phyloP scores from a whole-genome alignment of 2,888 invertebrate genomes.

The Drosophila mayaguana region DNA sequence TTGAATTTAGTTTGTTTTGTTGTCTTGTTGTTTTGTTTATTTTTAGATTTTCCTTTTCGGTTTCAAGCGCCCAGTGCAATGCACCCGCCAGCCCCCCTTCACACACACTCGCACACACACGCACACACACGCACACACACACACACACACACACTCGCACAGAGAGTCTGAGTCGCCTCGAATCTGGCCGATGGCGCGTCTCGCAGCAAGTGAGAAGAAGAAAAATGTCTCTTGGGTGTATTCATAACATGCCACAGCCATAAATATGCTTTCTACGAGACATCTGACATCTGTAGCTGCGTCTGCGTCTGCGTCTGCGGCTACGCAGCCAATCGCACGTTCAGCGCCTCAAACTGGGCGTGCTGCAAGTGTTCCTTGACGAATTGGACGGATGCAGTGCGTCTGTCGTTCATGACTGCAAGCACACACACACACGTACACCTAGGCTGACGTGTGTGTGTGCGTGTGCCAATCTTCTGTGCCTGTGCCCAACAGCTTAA shows the following conservation, averaged over 20 bases:
- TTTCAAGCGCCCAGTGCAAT: conserved; percentile 62
- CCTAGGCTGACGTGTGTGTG: not conserved
- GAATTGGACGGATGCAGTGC: conserved; percentile 79
- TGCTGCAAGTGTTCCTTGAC: conserved; percentile 72
- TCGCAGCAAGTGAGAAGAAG: conserved; percentile 74
- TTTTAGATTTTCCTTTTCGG: conserved; percentile 73
- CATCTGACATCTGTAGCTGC: conserved; percentile 61
- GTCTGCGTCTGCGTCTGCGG: conserved; percentile 19
- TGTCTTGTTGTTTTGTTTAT: conserved; percentile 53
- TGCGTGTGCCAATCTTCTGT: conserved; percentile 51
- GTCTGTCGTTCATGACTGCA: conserved; percentile 54
- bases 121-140: not conserved
- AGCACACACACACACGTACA: conserved; percentile 17
- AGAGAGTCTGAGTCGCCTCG: not conserved
- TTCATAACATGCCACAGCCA: conserved; percentile 79
- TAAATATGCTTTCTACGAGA: conserved; percentile 77
- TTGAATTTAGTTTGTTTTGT: conserved; percentile 7
- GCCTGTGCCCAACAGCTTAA: conserved; percentile 57
- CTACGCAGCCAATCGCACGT: conserved; percentile 62
- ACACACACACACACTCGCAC: not conserved
- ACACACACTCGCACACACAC: not conserved
- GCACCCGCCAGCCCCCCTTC: conserved; percentile 20
- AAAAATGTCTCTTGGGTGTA: conserved; percentile 80
- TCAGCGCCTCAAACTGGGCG: conserved; percentile 70
- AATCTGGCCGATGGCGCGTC: conserved; percentile 11